phyloP scores from a whole-genome alignment of 2,888 invertebrate genomes.

The Teinopalpus imperialis region DNA sequence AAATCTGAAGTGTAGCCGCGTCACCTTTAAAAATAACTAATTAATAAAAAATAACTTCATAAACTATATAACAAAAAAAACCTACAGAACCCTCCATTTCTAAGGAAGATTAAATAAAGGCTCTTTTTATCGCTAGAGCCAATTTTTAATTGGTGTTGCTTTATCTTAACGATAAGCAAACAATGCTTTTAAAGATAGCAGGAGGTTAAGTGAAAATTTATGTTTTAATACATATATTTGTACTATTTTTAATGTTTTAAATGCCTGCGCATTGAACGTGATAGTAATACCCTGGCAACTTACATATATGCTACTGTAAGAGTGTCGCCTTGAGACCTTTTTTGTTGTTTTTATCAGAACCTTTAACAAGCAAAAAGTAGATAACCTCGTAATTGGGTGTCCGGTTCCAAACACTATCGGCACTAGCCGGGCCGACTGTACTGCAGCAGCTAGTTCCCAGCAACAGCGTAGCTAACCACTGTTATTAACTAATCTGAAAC shows the following conservation, averaged over 20 bases:
- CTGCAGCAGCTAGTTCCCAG: no score
- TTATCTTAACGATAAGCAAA: conserved; percentile 61
- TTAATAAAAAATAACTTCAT: no score
- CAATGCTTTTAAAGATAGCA: conserved; percentile 55
- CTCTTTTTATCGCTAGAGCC: conserved; percentile 46
- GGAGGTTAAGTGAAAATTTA: conserved; percentile 67
- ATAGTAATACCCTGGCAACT: conserved; percentile 1
- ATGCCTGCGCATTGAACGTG: conserved; percentile 22
- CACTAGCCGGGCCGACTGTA: no score
- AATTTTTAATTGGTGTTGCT: conserved; percentile 65
- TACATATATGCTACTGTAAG: not conserved
- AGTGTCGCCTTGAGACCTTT: conserved; percentile 3
- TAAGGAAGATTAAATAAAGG: not conserved
- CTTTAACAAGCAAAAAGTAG: no score
- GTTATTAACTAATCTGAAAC: no score
- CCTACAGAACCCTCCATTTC: conserved; percentile 8
- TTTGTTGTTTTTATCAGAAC: not conserved
- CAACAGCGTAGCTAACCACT: no score
- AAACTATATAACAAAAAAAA: no score
- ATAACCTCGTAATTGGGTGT: no score
- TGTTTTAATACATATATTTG: conserved; percentile 47
- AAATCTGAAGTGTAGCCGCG: no score
- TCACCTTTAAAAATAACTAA: no score
- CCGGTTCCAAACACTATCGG: no score
- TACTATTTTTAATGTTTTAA: conserved; percentile 33